Base-by-base conservation (phyloP, 2,888 invertebrate genomes). In the Barypeithes pellucidus region DNA sequence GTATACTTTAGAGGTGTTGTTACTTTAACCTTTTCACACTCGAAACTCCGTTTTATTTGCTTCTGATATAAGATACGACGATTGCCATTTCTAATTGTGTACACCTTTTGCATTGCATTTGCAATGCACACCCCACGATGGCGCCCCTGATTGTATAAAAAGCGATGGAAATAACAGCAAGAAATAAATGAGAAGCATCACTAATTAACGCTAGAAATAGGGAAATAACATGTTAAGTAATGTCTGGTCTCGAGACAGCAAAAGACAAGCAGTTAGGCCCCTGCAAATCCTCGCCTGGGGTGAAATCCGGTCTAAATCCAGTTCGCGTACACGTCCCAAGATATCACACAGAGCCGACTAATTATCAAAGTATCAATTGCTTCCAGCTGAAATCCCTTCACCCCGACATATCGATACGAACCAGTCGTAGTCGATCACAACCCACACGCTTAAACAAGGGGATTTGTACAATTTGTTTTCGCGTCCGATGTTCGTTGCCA, bases 341-440 rank as follows among this genome's bases (percentile, higher is more conserved):
- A 68, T 69, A 66, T 73, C 73, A 63, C 68, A 69, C 68, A 50
- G 73, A 65, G 73, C 59, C 65, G 65, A 57, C 73, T 73, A 73
- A 73, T 72, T 75, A 75, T 75, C 75, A 67, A 66, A 72, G 68
- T 62, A 73, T 73, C 73, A 73, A 73, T 72, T 70, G 75, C 70
- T 75, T 75, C 61, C 62, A 72, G 67, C 45, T 50, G 57, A 69
- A 61, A 73, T 68, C 69, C 50, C 24, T 62, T 62, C 43, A 57
- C 41, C 60, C 66, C 67, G 63, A 62, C 62, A 63, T 75, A 67
- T 68, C 68, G 65, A 57, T 62, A 33, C 41, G 57, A 73, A 60
- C 47, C 60, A 66, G 71, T 65, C 66, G 65, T 50, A 66, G 71
- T 65, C 66, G 65, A 71, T 71, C 66, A 67, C 52, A 62, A 39